phyloP scores from a whole-genome alignment of 2,888 invertebrate genomes.

The Galerucella nymphaeae region DNA sequence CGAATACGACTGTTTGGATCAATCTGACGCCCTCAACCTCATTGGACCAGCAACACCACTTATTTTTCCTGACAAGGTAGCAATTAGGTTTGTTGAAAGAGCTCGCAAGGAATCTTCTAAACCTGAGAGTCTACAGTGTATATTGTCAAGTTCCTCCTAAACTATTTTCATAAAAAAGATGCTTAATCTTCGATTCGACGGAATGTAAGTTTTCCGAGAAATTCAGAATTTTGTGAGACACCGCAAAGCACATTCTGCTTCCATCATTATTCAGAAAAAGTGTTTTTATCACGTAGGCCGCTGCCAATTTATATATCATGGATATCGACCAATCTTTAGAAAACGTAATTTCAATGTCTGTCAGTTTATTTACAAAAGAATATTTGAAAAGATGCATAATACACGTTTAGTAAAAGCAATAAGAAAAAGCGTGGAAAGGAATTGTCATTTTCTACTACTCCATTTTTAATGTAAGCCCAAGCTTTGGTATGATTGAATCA shows the following conservation, averaged over 20 bases:
- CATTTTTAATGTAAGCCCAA: too few relatives aligned
- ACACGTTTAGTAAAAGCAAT: too few relatives aligned
- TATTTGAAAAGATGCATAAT: neutral
- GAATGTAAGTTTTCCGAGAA: neutral
- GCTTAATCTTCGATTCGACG: neutral
- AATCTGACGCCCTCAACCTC: too few relatives aligned
- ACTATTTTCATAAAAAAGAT: neutral
- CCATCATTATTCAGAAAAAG: neutral
- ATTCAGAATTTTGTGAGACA: neutral
- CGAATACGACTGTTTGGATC: too few relatives aligned
- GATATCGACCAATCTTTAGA: neutral
- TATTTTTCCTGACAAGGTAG: too few relatives aligned
- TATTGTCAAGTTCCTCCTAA: neutral
- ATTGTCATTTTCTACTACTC: too few relatives aligned
- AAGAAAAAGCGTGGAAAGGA: too few relatives aligned
- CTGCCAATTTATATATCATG: neutral
- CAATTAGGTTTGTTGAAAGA: too few relatives aligned
- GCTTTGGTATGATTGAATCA: too few relatives aligned
- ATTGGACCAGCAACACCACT: too few relatives aligned
- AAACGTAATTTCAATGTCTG: neutral
- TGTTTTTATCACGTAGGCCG: conserved; percentile 4
- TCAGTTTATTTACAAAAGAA: neutral
- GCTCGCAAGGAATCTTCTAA: too few relatives aligned
- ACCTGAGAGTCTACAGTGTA: too few relatives aligned
- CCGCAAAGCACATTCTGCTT: neutral